Base-by-base conservation (phyloP, 2,888 invertebrate species). In the Entomobrya multifasciata region DNA sequence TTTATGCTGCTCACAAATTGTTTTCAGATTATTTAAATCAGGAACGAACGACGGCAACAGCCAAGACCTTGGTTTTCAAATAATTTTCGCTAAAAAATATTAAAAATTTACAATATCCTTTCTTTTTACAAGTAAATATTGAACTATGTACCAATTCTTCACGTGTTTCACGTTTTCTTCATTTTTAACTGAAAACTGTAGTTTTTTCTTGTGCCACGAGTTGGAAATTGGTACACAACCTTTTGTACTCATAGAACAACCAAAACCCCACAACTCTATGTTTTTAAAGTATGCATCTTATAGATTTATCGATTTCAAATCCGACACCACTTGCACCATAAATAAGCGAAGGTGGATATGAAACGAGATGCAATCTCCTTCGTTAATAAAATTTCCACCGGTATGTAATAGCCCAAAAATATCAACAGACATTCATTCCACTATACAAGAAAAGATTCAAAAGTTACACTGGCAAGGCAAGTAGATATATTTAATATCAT, bases 211-310 rank as follows among this genome's bases (percentile, higher is more conserved):
- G n/a, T n/a, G n/a, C n/a, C n/a, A n/a, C n/a, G n/a, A n/a, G n/a
- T n/a, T n/a, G n/a, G n/a, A n/a, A n/a, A n/a, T n/a, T n/a, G n/a
- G n/a, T n/a, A n/a, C n/a, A n/a, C n/a, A n/a, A n/a, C n/a, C n/a
- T n/a, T n/a, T n/a, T n/a, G n/a, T n/a, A n/a, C n/a, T n/a, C n/a
- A n/a, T n/a, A n/a, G n/a, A n/a, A n/a, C n/a, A n/a, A n/a, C n/a
- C n/a, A n/a, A n/a, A n/a, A n/a, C n/a, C n/a, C 11, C 10, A 57
- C 10, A 60, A 78, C 62, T 78, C 41, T 41, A 15, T 27, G 8
- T 79, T 17, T 25, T 67, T 49, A 49, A 62, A 78, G 62, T 79
- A 79, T 79, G 79, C 79, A 79, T n/a, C n/a, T n/a, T n/a, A n/a
- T 65, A 65, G 52, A 62, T 44, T 79, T 79, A 65, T 79, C 79